Conservation (phyloP, 1,140 invertebrate species). For the Physella acuta region DNA sequence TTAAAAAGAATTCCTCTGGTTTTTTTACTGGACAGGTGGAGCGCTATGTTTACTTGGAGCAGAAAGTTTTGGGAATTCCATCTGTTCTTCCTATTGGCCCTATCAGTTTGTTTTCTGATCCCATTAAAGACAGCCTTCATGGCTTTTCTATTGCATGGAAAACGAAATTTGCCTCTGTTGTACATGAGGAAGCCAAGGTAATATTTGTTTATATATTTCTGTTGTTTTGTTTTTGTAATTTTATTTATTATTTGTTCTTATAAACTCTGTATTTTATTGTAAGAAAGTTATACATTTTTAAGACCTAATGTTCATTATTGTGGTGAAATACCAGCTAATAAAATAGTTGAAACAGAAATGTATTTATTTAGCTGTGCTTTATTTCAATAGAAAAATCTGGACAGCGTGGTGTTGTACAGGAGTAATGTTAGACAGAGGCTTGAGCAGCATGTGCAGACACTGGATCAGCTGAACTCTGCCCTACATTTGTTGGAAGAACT, state of each 20-base stretch:
- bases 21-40: slow-evolving; percentile 23
- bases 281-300: too few relatives aligned
- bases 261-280: too few relatives aligned
- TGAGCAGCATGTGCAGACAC: slow-evolving; percentile 52
- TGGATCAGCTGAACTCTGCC: slow-evolving; percentile 59
- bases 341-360: not conserved
- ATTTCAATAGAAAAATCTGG: slow-evolving; percentile 52
- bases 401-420: slow-evolving; percentile 53
- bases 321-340: too few relatives aligned
- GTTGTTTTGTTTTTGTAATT: too few relatives aligned
- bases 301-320: too few relatives aligned
- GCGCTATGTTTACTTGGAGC: slow-evolving; percentile 28
- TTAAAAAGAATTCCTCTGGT: not conserved
- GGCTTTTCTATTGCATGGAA: slow-evolving; percentile 60
- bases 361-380: not conserved
- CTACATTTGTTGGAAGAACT: slow-evolving; percentile 58
- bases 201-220: too few relatives aligned
- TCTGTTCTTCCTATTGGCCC: slow-evolving; percentile 49
- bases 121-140: slow-evolving; percentile 58
- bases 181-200: slow-evolving; percentile 60
- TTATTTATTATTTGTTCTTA: too few relatives aligned
- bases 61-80: slow-evolving; percentile 51
- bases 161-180: slow-evolving; percentile 56
- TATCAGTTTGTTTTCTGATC: slow-evolving; percentile 53
- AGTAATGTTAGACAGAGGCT: slow-evolving; percentile 51